phyloP scores from a whole-genome alignment of 2,797 vertebrate genomes.

The Aselliscus stoliczkanus region DNA sequence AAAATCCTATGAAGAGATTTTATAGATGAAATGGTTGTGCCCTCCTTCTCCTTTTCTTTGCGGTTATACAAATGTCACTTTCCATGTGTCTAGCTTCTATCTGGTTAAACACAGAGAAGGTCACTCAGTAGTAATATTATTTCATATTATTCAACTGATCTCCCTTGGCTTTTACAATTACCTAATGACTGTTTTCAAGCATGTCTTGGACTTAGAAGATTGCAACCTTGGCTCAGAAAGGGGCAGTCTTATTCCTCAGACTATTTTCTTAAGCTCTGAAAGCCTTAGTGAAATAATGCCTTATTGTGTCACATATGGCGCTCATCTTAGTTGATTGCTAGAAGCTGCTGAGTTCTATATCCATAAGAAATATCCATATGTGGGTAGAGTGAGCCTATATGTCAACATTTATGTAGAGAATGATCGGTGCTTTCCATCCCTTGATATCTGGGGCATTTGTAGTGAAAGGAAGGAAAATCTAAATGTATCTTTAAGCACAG shows the following conservation, averaged over 20 bases:
- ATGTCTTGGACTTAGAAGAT: slow-evolving; percentile 31
- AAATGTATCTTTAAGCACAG: neutral
- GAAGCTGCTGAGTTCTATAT: slow-evolving; percentile 16
- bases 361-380: neutral
- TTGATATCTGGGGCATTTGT: slow-evolving; percentile 28
- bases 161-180: slow-evolving; percentile 58
- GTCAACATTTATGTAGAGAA: neutral
- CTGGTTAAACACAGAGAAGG: slow-evolving; percentile 33
- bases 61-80: neutral
- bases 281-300: slow-evolving; percentile 54
- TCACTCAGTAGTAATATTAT: slow-evolving; percentile 27
- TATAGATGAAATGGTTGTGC: neutral
- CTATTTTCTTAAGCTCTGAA: slow-evolving; percentile 60
- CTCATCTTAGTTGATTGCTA: slow-evolving; percentile 44
- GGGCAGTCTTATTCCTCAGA: slow-evolving; percentile 8
- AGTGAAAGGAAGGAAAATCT: neutral
- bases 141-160: slow-evolving; percentile 50
- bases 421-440: slow-evolving; percentile 29
- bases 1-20: neutral
- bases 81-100: neutral
- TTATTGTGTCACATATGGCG: slow-evolving; percentile 31
- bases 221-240: slow-evolving; percentile 53
- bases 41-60: neutral
- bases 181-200: slow-evolving; percentile 54
- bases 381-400: neutral